These are phyloP conservation scores for Drosophila dunni DNA, from an alignment of 1,140 invertebrate species.

Conservation along the genomic window DNA sequence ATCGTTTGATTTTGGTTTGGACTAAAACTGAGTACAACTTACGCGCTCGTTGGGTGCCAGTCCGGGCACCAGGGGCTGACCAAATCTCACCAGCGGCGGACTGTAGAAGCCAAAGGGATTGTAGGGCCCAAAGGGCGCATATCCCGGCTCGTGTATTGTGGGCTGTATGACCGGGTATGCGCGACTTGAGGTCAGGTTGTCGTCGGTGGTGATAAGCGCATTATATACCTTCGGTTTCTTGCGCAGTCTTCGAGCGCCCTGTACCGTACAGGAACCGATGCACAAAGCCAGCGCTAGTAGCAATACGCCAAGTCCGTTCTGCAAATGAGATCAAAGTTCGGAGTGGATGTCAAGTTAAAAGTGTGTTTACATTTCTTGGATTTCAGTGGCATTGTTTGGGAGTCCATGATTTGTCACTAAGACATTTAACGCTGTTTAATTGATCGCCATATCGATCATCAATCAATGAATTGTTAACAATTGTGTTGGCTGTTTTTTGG, in stretches of 20 bases:
- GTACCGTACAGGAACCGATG: conserved; percentile 27
- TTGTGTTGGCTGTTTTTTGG: conserved; percentile 17
- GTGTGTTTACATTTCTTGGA: conserved; percentile 5
- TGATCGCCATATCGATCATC: conserved; percentile 72
- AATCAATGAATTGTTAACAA: conserved; percentile 77
- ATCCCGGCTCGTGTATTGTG: conserved; percentile 86
- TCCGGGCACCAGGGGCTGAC: conserved; percentile 73
- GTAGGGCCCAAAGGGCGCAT: conserved; percentile 79
- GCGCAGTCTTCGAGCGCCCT: conserved; percentile 79
- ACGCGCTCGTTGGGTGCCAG: conserved; percentile 70
- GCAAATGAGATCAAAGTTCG: conserved; percentile 22
- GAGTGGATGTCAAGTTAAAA: background rate
- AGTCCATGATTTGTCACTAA: conserved; percentile 63
- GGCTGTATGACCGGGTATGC: conserved; percentile 90
- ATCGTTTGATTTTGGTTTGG: background rate
- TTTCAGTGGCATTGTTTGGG: conserved; percentile 26
- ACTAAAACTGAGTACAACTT: background rate
- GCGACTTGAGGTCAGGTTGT: conserved; percentile 89
- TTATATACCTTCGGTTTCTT: conserved; percentile 90
- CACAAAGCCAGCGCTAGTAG: conserved; percentile 47
- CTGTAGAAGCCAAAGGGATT: conserved; percentile 74
- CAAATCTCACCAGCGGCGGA: conserved; percentile 84
- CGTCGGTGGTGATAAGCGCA: conserved; percentile 90
- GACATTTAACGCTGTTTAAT: conserved; percentile 68
- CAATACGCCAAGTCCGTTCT: conserved; percentile 56